phyloP scores from a whole-genome alignment of 30 jellyfish, hydroid and myxozoan species.

The Catostylus mosaicus region DNA sequence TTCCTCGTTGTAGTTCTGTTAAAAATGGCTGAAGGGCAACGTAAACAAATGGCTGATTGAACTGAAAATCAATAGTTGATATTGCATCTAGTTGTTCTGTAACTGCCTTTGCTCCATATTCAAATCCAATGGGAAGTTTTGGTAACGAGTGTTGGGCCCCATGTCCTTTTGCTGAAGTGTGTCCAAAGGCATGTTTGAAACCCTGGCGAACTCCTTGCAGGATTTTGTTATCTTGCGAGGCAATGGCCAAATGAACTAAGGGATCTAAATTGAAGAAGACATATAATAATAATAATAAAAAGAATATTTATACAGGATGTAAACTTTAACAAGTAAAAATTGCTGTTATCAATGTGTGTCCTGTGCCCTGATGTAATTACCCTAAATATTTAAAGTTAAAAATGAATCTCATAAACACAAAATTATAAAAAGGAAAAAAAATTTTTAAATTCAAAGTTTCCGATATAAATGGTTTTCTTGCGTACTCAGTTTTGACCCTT shows the following conservation, averaged over 20 bases:
- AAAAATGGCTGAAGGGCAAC: slow-evolving; percentile 69
- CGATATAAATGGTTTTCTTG: too few species aligned
- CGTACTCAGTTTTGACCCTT: too few species aligned
- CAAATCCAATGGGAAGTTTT: slow-evolving; percentile 82
- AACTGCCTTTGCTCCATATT: slow-evolving; percentile 60
- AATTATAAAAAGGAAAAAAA: too few species aligned
- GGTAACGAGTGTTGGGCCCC: slow-evolving; percentile 38
- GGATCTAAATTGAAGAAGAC: slow-evolving; percentile 51
- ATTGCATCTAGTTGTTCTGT: slow-evolving; percentile 57
- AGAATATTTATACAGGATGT: too few species aligned
- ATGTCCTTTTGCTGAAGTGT: slow-evolving; percentile 74
- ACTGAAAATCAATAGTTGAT: slow-evolving; percentile 44
- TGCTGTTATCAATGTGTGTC: too few species aligned
- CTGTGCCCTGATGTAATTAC: too few species aligned
- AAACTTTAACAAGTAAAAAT: too few species aligned
- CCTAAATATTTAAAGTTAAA: too few species aligned
- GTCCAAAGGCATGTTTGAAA: slow-evolving; percentile 77
- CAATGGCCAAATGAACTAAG: slow-evolving; percentile 74
- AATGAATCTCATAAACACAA: too few species aligned
- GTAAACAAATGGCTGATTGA: slow-evolving; percentile 50
- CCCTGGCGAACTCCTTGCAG: slow-evolving; percentile 80
- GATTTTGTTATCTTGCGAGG: slow-evolving; percentile 53
- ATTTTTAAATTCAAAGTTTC: too few species aligned
- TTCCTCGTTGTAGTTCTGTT: slow-evolving; percentile 61
- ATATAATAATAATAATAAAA: too few species aligned